A percentile compares a stretch with the other conserved stretches of the same genome.
phyloP scores from a whole-genome alignment of 2,888 invertebrate genomes.

The Perdita meconis region DNA sequence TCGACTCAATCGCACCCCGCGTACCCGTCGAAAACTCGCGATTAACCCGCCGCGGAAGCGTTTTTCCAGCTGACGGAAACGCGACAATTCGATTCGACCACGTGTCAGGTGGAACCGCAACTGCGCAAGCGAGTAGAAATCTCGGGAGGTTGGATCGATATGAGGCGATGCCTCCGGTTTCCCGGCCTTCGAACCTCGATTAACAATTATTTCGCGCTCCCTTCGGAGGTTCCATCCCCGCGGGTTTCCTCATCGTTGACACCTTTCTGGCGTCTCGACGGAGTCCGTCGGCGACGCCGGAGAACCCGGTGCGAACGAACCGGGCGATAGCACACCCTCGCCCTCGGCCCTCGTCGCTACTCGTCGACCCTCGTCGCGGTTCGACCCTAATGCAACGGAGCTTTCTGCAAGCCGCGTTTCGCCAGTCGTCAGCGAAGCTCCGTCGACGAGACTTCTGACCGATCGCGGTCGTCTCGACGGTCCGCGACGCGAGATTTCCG shows the following conservation, averaged over 20 bases:
- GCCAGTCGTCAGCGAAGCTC: not conserved
- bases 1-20: not conserved
- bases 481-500: no score
- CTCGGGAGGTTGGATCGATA: slow-evolving; percentile 37
- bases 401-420: not conserved
- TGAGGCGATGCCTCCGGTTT: slow-evolving; percentile 1
- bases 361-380: not conserved
- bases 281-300: no score
- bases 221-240: no score
- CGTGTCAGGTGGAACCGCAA: slow-evolving; percentile 25
- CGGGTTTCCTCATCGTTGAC: no score
- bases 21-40: not conserved
- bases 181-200: no score
- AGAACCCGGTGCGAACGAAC: not conserved
- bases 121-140: slow-evolving; percentile 25
- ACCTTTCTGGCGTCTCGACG: no score
- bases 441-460: no score
- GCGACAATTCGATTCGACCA: slow-evolving; percentile 17
- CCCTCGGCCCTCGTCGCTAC: not conserved
- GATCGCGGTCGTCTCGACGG: no score
- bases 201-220: no score
- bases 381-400: not conserved
- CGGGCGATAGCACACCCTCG: not conserved
- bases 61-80: not conserved
- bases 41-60: not conserved